Base-by-base conservation (phyloP, 2,113 vertebrate species). In the Tetrax tetrax region DNA sequence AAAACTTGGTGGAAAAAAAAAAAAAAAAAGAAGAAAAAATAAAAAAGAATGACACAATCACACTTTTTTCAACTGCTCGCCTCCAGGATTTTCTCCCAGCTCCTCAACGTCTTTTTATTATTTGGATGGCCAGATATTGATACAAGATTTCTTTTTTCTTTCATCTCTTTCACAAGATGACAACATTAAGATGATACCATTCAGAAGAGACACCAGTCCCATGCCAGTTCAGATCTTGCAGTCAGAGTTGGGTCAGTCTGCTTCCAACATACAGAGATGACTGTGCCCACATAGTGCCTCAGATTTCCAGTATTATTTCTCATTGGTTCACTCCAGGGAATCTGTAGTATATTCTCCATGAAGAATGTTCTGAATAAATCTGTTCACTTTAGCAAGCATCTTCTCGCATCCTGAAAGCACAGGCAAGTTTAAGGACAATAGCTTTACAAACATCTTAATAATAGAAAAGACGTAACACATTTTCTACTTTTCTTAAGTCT, bases 1-100 rank as follows among this genome's bases (percentile, higher is more conserved):
- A n/a, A n/a, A n/a, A n/a, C n/a, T n/a, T n/a, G n/a, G n/a, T n/a
- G n/a, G n/a, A n/a, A n/a, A n/a, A n/a, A n/a, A n/a, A n/a, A n/a
- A n/a, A n/a, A n/a, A n/a, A n/a, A 16, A 14, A 35, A 48, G 16
- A 33, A 4, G 23, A 6, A 41, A 3, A 57, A 24, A 81, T 75
- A 51, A 4, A 14, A 63, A 63, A 50, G 14, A 10, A 57, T 45
- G 7, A 9, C 28, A 75, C 0, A 0, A 28, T 20, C 4, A 6
- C 17, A 28, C 10, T 47, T 68, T 25, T 70, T 23, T 33, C 28
- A 89, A 35, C 24, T 77, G 7, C 23, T 79, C 5, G 0, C 8
- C 7, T 65, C 17, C 35, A 68, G 17, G 12, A 45, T 57, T 61
- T 85, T 79, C 28, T 83, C n/a, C 8, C 9, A 47, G 15, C 4